Conservation (phyloP, 2,888 invertebrate genomes). For the Nephrotoma flavescens region DNA sequence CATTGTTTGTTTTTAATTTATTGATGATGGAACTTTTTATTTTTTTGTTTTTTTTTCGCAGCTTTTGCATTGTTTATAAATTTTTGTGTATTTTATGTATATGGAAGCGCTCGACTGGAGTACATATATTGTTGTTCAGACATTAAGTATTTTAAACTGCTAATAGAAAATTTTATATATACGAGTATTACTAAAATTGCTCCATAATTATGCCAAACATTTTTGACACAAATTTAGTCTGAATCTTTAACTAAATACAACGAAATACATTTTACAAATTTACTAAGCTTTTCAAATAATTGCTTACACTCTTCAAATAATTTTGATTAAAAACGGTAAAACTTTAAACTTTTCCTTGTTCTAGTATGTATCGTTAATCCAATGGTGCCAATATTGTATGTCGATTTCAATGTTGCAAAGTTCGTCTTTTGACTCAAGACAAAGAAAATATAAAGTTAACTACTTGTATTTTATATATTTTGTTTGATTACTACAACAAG, state of each 20-base stretch:
- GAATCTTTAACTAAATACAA: no score
- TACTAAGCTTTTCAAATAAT: neutral
- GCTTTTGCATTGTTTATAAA: neutral
- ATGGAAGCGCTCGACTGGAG: neutral
- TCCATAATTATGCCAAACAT: neutral
- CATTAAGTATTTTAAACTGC: neutral
- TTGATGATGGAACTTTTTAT: neutral
- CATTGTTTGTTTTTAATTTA: neutral
- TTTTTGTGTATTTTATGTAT: neutral
- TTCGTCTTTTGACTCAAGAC: neutral
- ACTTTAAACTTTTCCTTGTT: neutral
- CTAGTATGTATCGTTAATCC: neutral
- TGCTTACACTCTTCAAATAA: neutral
- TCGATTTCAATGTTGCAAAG: neutral
- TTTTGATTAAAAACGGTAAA: neutral
- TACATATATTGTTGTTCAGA: neutral
- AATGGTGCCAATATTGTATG: neutral
- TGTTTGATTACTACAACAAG: no score
- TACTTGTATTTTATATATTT: no score
- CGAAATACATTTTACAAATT: no score
- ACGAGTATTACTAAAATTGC: neutral
- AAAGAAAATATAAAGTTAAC: no score
- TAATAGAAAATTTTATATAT: neutral
- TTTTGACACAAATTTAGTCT: neutral
- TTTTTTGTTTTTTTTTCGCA: no score